Evolutionary conservation across 2,113 vertebrate species (phyloP).

Genomic region (Psittacula cyanocephala): DNA sequence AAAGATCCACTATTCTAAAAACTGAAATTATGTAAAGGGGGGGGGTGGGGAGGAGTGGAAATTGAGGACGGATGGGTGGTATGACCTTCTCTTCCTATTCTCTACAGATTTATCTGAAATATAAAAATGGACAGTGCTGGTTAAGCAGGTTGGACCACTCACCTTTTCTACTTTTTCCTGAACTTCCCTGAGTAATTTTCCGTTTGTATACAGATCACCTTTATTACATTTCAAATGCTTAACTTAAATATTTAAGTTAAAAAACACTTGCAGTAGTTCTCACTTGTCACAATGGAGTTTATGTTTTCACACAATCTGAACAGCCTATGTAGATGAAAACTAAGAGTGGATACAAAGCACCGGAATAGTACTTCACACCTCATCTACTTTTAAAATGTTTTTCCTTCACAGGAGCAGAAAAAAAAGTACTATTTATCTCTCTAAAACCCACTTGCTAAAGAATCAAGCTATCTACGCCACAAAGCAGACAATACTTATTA

Average conservation of each 20-base stretch:
- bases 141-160: background rate
- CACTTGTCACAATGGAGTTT: conserved; percentile 35
- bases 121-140: background rate
- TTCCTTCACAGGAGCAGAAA: background rate
- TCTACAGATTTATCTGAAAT: background rate
- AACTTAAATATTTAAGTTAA: conserved; percentile 57
- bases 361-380: conserved; percentile 22
- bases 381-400: conserved; percentile 43
- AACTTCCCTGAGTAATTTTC: background rate
- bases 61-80: background rate
- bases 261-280: conserved; percentile 28
- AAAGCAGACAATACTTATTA: background rate
- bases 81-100: background rate
- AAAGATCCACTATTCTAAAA: background rate
- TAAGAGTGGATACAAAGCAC: background rate
- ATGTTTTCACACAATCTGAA: conserved; percentile 33
- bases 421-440: background rate
- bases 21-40: accelerated
- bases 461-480: background rate
- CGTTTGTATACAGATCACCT: background rate
- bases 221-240: conserved; percentile 4
- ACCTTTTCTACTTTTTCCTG: background rate
- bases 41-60: background rate
- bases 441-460: background rate
- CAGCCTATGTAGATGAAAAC: background rate